Conservation (phyloP, 2,113 vertebrate genomes). For the Gnathonemus echidnorhynchus region DNA sequence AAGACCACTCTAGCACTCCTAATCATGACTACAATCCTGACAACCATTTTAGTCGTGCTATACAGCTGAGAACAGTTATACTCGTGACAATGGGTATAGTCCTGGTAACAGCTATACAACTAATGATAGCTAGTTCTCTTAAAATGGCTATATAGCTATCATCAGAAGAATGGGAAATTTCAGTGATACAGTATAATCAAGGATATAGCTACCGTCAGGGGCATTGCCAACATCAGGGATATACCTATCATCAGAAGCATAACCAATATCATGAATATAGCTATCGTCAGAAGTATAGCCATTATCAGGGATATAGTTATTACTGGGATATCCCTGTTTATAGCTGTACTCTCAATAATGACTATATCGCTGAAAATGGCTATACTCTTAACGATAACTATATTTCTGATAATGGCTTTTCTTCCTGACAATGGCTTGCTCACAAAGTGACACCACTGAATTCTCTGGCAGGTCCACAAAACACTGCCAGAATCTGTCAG, state of each 20-base stretch:
- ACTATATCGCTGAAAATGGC: neutral
- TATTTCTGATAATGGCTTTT: neutral
- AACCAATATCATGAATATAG: neutral
- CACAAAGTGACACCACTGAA: neutral
- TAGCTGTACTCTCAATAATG: neutral
- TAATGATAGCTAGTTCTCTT: neutral
- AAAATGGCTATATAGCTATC: neutral
- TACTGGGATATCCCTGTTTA: neutral
- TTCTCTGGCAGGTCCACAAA: neutral
- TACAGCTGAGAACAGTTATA: neutral
- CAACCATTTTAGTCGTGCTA: neutral
- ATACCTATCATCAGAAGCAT: neutral
- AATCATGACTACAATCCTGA: neutral
- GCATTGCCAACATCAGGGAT: neutral
- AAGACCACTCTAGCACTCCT: neutral
- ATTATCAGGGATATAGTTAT: neutral
- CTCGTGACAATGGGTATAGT: neutral
- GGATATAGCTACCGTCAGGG: neutral
- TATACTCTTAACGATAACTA: neutral
- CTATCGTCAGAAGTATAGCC: neutral
- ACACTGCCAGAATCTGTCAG: neutral
- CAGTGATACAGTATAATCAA: neutral
- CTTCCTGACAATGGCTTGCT: neutral
- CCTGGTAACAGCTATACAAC: neutral
- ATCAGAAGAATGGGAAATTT: too few species aligned